Evolutionary conservation across 1,140 invertebrate genomes (phyloP), one percentile per base, ranked within the genome.

Genomic region (Rhizoglyphus robini): DNA sequence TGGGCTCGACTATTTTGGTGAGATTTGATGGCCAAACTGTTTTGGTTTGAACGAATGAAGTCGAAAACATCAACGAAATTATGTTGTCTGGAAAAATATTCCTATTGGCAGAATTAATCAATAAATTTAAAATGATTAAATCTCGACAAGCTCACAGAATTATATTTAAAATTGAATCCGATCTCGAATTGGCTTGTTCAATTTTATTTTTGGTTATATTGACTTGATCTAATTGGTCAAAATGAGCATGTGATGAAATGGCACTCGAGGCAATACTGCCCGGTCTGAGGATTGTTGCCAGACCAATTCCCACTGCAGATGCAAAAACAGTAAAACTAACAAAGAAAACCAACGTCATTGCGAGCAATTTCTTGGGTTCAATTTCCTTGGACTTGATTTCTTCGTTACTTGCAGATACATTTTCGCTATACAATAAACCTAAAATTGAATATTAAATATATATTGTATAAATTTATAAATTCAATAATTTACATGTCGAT

Each of bases 21-120:
- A 58, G 54, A 30, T 30, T 29, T 2, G 27, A 13, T 46, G 54
- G 54, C 54, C 54, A 58, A 18, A 58, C 15, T n/a, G 29, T 34
- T 34, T 58, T 34, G n/a, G 54, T 58, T 29, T 58, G 15, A 11
- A 41, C 20, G 32, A 30, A 63, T 18, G 20, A 27, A 29, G 61
- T 30, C 38, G 48, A n/a, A 46, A 69, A 69, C 2, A 66, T 66
- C 2, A 65, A 61, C 54, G 65, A 48, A 23, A 69, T 62, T 3
- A 69, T 68, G 23, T 69, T 69, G 29, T 65, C 49, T 1, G 69
- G 69, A 29, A 69, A 30, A 15, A 65, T 64, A 59, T 69, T 69
- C 64, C 69, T 69, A 48, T 18, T 63, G n/a, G 63, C 3, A 27
- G 31, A 59, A 63, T 13, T 58, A 34, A 15, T 34, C 23, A 2